Base-by-base conservation (phyloP, 2,113 vertebrate genomes). In the Stercorarius parasiticus region DNA sequence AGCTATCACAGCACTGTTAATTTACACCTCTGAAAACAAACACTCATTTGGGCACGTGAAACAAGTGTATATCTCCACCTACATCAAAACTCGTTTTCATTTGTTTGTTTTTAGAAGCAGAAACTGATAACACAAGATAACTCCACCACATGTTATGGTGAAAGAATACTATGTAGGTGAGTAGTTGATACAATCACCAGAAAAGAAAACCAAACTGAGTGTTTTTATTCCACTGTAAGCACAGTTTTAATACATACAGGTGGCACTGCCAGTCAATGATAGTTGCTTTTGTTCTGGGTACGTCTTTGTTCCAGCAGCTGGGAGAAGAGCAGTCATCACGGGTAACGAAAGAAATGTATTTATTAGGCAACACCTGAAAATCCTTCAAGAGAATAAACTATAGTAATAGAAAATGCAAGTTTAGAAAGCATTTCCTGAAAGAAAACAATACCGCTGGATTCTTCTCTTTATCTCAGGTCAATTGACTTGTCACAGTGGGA, bases 241-340 rank as follows among this genome's bases (percentile, higher is more conserved):
- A 94, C 62, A 76, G 64, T 91, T 96, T 96, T 90, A 93, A 96
- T 76, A 85, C 93, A 88, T 95, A 84, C 94, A 97, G 95, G 96
- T 97, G 96, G 95, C 93, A 93, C 55, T 84, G 91, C 69, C 93
- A 87, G 92, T 85, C 95, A 90, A 67, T 34, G 34, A 96, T 7
- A 89, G 55, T 62, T 92, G 45, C 61, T 90, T 93, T 95, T 97
- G 67, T 88, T 87, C 84, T 91, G 76, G 65, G 62, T 89, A 87
- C 84, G 81, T 85, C 91, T 98, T 98, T 98, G 95, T 97, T 97
- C 93, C 14, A 6, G 92, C 96, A 97, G 97, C 97, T 97, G 97
- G 82, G 90, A 97, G 42, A 95, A 65, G n/a, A 82, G 47, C 77
- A 71, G 86, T 96, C 97, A 85, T 93, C 89, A 95, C 77, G 56